Base-by-base conservation (phyloP, 2,113 vertebrate species). In the Sylvia atricapilla region DNA sequence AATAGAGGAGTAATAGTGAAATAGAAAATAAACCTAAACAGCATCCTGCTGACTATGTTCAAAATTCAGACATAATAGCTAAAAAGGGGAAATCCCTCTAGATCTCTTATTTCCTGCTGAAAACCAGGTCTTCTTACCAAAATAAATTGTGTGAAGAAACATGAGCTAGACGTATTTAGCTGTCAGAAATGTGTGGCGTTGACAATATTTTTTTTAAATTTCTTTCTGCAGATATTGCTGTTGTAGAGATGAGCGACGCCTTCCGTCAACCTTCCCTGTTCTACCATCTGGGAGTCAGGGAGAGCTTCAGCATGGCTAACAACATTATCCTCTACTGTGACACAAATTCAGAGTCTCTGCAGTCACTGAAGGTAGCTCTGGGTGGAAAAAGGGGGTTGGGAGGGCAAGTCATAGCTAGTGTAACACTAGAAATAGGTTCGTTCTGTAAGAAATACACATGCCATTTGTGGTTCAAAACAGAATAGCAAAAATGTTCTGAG, bases 301-400 rank as follows among this genome's bases (percentile, higher is more conserved):
- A 99, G 94, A 99, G 99, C 96, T 99, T 99, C 99, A 99, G 99
- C 97, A 99, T 99, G 99, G 99, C 99, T 93, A 99, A 99, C 98
- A 99, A 99, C 97, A 99, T 99, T 95, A 99, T 99, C 96, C 98
- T 99, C 83, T 99, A 99, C 98, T 99, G 99, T 84, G 99, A 99
- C 85, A 99, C 98, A 18, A 99, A 99, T 37, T 98, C 98, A 0
- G 98, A 99, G 86, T 99, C 99, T 27, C 98, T 99, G 82, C 99
- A 99, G 96, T 99, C 99, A 1, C 98, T 99, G 91, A 99, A 99
- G 99, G 99, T 99, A 98, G 37, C 17, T 84, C 31, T 41, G 67
- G 60, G 35, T 79, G 73, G 74, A 35, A 77, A 84, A 83, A 27
- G 2, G 2, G 10, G 15, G 14, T 30, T 7, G 18, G 10, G 10